Conservation (phyloP, 2,113 vertebrate genomes). For the Bucco capensis region DNA sequence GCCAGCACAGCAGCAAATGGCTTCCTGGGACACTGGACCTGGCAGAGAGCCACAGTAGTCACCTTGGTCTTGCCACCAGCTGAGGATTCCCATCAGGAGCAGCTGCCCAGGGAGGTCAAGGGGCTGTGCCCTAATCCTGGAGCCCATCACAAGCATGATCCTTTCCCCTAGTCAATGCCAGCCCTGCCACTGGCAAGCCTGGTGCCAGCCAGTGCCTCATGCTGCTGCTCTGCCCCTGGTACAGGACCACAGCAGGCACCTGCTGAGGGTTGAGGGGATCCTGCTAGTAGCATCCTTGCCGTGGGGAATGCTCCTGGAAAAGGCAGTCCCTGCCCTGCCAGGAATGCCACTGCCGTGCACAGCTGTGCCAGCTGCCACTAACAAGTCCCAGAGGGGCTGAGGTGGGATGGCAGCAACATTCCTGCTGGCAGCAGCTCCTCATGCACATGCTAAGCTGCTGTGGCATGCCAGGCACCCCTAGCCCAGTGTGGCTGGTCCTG, state of each 20-base stretch:
- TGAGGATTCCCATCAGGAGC: neutral
- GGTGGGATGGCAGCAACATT: rapidly evolving
- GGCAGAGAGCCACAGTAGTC: neutral
- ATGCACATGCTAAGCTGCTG: rapidly evolving
- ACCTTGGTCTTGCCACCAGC: neutral
- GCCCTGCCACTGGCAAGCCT: rapidly evolving
- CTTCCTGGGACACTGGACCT: neutral
- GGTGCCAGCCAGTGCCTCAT: neutral
- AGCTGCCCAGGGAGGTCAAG: neutral
- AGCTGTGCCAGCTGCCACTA: neutral
- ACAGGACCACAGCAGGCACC: neutral
- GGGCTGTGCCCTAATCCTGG: neutral
- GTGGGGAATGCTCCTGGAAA: neutral
- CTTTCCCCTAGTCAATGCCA: neutral
- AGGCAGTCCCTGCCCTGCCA: neutral
- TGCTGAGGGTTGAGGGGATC: neutral
- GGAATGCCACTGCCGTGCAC: neutral
- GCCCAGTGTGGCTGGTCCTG: rapidly evolving
- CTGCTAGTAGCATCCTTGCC: neutral
- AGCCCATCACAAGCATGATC: rapidly evolving
- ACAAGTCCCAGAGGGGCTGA: rapidly evolving
- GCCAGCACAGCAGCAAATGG: neutral
- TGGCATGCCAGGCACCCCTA: neutral
- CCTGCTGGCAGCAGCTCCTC: neutral
- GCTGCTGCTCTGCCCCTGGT: neutral